phyloP scores from a whole-genome alignment of 2,113 vertebrate species.

The Pseudolaguvia tuberculata region DNA sequence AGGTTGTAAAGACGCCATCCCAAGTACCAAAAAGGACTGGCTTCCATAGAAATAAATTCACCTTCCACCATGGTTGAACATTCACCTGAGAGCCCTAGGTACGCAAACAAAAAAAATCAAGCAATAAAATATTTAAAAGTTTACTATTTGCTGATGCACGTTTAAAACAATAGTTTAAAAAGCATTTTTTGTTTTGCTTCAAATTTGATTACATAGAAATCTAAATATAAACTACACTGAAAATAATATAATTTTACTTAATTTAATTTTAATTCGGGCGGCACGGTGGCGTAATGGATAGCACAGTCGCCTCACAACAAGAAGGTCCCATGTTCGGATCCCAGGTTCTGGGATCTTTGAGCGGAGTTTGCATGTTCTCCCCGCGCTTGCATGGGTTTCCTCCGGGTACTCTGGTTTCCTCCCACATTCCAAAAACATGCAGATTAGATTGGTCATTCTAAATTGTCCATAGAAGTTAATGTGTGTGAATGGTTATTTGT shows the following conservation, averaged over 20 bases:
- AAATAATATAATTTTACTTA: not conserved
- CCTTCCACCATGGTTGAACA: slow-evolving; percentile 90
- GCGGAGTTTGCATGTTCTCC: too few species aligned
- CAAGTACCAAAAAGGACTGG: slow-evolving; percentile 94
- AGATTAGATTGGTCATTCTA: too few species aligned
- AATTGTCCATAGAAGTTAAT: too few species aligned
- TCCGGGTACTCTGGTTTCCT: too few species aligned
- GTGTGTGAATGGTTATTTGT: too few species aligned
- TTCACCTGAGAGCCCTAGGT: slow-evolving; percentile 72
- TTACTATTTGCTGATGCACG: not conserved
- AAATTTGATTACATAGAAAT: not conserved
- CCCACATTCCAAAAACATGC: too few species aligned
- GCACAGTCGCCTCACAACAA: too few species aligned
- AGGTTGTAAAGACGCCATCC: slow-evolving; percentile 97
- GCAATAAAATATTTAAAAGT: not conserved
- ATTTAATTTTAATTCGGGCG: too few species aligned
- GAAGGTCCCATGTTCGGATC: too few species aligned
- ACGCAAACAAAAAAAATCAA: slow-evolving; percentile 13
- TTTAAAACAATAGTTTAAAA: not conserved
- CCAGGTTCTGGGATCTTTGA: too few species aligned
- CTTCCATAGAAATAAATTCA: slow-evolving; percentile 90
- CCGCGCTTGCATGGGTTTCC: too few species aligned
- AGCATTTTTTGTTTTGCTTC: not conserved
- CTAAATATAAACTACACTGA: not conserved
- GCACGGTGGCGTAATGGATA: too few species aligned